Percentiles rank a stretch among this genome's conserved stretches.
Evolutionary conservation across 2,113 vertebrate genomes (phyloP).

Genomic region (Beaufortia kweichowensis): DNA sequence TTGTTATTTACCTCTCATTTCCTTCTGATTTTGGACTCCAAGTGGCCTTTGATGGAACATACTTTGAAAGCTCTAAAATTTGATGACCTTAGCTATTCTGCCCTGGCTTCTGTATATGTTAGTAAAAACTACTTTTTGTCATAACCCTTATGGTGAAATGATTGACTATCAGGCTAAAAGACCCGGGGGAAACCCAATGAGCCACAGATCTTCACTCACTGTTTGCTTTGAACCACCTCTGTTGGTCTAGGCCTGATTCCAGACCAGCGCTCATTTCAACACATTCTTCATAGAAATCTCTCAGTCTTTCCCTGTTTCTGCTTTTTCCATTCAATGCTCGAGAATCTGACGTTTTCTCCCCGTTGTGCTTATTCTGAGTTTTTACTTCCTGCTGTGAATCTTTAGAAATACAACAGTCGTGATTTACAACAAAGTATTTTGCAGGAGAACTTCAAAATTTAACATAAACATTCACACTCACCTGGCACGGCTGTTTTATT

Average conservation of each 20-base stretch:
- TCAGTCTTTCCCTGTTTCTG: conserved; percentile 66
- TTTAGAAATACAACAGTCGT: conserved; percentile 57
- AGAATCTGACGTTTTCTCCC: conserved; percentile 55
- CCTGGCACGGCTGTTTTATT: conserved; percentile 46
- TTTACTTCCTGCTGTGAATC: conserved; percentile 68
- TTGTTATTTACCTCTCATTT: no score
- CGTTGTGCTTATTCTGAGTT: conserved; percentile 63
- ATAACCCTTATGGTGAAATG: conserved; percentile 35
- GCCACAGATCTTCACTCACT: conserved; percentile 70
- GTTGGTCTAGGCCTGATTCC: conserved; percentile 70
- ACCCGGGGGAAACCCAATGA: conserved; percentile 60
- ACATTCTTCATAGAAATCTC: conserved; percentile 74
- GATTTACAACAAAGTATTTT: conserved; percentile 19
- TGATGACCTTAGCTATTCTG: background rate
- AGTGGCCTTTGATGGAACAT: no score
- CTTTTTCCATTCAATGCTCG: conserved; percentile 64
- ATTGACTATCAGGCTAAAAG: conserved; percentile 56
- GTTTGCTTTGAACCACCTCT: conserved; percentile 74
- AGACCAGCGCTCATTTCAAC: conserved; percentile 69
- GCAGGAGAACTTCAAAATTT: background rate
- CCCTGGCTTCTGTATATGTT: background rate
- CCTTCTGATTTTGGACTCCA: no score
- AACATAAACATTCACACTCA: conserved; percentile 52
- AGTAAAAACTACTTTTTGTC: conserved; percentile 2
- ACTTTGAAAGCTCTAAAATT: no score